Evolutionary conservation across 2,888 invertebrate genomes (phyloP), one percentile per base, ranked within the genome.

Genomic region (Lymantria monacha): DNA sequence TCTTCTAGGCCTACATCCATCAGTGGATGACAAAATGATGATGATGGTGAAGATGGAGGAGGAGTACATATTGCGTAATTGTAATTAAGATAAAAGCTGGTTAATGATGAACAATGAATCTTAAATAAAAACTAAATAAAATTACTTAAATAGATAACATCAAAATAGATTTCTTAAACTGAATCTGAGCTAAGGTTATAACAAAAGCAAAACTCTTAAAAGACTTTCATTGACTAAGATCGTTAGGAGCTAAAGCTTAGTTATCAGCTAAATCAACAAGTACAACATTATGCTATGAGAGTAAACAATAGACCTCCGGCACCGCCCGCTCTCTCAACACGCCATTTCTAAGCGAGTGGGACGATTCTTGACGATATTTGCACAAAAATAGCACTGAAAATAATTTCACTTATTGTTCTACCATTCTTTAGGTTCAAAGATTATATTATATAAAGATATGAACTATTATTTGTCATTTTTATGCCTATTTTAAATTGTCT

Each of bases 331-430:
- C 51, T 55, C 53, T 61, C 56, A 64, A 61, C 69, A 64, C 63
- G 53, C 59, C 68, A 58, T 63, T 62, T 59, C 59, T 65, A 62
- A 68, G 50, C 68, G 65, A 68, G 61, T 64, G 49, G 60, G 59
- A 53, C 55, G 61, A 64, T 66, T 67, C 70, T 71, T 69, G 61
- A 74, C 73, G 72, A 71, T 79, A 77, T 79, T 81, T 81, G 64
- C 70, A 67, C 64, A 74, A 76, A 70, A 73, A 72, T 70, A 66
- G 60, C 58, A 51, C 53, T 59, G 67, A 66, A 74, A 74, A 74
- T 78, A 73, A 77, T 79, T 74, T 68, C 63, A 71, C 69, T 77
- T 72, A 72, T 70, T 75, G 70, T 69, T 70, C 62, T 59, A 59
- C 57, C 57, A 55, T 63, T 58, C 57, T 63, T 56, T 53, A 53